Percentiles rank a stretch among this genome's conserved stretches.
phyloP scores from a whole-genome alignment of 2,797 vertebrate genomes.

The Artibeus jamaicensis region DNA sequence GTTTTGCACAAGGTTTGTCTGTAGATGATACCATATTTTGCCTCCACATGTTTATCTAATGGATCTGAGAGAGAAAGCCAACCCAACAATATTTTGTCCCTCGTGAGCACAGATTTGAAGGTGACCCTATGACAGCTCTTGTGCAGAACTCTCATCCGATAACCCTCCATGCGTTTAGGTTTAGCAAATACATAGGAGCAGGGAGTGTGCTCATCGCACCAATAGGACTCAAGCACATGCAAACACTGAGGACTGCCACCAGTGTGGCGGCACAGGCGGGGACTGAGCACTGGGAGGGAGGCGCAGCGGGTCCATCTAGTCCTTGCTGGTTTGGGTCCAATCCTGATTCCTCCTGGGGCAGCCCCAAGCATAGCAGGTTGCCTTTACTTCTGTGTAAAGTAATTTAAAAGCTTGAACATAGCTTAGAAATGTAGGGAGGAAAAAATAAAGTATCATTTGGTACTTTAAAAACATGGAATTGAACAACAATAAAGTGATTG shows the following conservation, averaged over 20 bases:
- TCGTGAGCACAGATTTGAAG: not conserved
- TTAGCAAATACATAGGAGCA: not conserved
- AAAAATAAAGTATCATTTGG: not conserved
- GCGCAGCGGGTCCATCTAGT: not conserved
- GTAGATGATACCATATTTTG: not conserved
- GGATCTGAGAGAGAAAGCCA: not conserved
- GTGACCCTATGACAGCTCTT: not conserved
- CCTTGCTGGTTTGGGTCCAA: not conserved
- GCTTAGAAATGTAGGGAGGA: not conserved
- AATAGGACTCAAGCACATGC: not conserved
- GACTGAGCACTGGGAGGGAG: not conserved
- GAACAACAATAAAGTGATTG: too few relatives aligned
- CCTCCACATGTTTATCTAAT: not conserved
- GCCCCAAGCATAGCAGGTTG: not conserved
- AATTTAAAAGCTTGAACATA: not conserved
- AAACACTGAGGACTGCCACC: not conserved
- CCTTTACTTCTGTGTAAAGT: not conserved
- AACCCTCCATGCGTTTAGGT: not conserved
- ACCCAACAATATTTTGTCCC: not conserved
- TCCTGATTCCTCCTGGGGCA: not conserved
- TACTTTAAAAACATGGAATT: not conserved
- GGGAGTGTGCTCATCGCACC: not conserved
- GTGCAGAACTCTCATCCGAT: too few relatives aligned
- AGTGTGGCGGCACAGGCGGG: rapidly evolving
- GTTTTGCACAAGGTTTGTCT: constrained; percentile 5